phyloP scores from a whole-genome alignment of 2,888 invertebrate species.

The Patella pellucida region DNA sequence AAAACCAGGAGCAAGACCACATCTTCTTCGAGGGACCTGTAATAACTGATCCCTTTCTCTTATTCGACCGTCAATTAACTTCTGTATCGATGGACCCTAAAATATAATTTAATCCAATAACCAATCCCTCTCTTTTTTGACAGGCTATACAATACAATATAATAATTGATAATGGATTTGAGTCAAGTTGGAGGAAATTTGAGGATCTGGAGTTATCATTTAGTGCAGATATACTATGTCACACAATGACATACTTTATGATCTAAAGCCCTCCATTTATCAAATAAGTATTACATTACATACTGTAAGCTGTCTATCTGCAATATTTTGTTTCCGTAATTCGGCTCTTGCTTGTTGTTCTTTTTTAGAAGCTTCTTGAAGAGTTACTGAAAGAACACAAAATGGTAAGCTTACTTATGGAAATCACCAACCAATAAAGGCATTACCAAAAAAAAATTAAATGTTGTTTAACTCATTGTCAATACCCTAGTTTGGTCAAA shows the following conservation, averaged over 20 bases:
- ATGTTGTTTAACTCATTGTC: no score
- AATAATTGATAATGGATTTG: no score
- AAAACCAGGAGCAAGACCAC: conserved; percentile 58
- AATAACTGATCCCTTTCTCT: conserved; percentile 55
- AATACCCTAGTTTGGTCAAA: no score
- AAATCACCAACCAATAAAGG: no score
- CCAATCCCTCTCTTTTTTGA: no score
- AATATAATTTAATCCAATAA: no score
- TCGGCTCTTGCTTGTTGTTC: conserved; percentile 59
- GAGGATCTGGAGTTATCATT: not conserved
- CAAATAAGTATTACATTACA: conserved; percentile 32
- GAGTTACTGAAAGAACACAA: conserved; percentile 51
- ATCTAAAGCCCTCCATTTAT: not conserved
- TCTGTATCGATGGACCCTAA: conserved; percentile 42
- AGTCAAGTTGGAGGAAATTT: not conserved
- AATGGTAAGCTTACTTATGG: no score
- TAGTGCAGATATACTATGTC: no score
- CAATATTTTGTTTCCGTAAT: conserved; percentile 54
- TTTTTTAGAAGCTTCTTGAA: conserved; percentile 59
- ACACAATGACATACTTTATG: no score
- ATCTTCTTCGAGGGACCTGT: conserved; percentile 54
- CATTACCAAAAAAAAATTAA: no score
- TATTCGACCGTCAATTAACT: conserved; percentile 45
- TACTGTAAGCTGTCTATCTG: conserved; percentile 43
- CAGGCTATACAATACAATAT: no score